phyloP scores from a whole-genome alignment of 53 echinoderm and acorn worm genomes.

The Astropecten irregularis region DNA sequence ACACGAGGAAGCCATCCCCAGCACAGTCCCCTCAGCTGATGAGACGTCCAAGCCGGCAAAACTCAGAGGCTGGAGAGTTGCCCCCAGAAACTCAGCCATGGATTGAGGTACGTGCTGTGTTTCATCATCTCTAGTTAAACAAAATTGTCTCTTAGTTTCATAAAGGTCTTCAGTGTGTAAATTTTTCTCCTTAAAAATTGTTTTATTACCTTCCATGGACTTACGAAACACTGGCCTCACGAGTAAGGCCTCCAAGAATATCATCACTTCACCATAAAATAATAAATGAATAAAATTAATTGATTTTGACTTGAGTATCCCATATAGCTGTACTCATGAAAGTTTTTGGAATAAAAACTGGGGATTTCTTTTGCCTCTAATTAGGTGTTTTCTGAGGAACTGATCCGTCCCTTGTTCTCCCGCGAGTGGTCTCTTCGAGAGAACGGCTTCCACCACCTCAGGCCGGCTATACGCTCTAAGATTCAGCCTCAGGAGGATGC shows the following conservation, averaged over 20 bases:
- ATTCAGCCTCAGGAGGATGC: constrained; percentile 37
- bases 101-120: constrained; percentile 67
- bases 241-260: no score
- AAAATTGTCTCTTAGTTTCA: no score
- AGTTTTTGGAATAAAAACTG: no score
- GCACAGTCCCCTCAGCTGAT: constrained; percentile 25
- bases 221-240: no score
- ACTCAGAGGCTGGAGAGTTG: constrained; percentile 45
- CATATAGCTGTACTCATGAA: no score
- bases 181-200: no score
- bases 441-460: constrained; percentile 70
- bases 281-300: no score
- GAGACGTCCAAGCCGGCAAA: constrained; percentile 32
- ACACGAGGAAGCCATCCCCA: constrained; percentile 57
- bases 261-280: no score
- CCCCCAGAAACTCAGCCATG: constrained; percentile 69
- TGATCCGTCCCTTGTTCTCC: constrained; percentile 67
- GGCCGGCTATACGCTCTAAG: constrained; percentile 53
- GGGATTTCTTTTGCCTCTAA: neutral
- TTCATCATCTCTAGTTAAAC: no score
- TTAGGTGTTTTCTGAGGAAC: constrained; percentile 73
- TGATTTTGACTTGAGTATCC: no score
- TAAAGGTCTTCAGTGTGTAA: no score
- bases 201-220: no score
- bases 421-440: constrained; percentile 79